Percentiles rank a stretch among this genome's conserved stretches.
Evolutionary conservation across 1,140 invertebrate genomes (phyloP).

Genomic region (Maniola jurtina): DNA sequence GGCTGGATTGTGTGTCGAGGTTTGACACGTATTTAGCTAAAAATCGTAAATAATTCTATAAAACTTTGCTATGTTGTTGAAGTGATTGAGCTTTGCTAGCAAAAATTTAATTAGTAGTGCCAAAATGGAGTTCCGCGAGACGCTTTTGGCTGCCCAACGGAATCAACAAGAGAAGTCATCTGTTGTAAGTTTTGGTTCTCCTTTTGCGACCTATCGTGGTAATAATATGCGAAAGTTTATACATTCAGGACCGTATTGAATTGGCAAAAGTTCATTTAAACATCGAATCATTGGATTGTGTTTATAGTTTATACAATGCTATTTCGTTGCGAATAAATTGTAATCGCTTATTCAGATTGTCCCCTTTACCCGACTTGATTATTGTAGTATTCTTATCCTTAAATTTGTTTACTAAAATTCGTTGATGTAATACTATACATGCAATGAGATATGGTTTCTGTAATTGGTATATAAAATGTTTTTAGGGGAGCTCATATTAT

Average conservation of each 20-base stretch:
- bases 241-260: not conserved
- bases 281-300: not conserved
- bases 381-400: not conserved
- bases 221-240: slow-evolving; percentile 27
- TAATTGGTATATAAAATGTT: slow-evolving; percentile 24
- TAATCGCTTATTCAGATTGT: not conserved
- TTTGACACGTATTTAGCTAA: slow-evolving; percentile 72
- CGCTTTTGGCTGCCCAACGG: slow-evolving; percentile 68
- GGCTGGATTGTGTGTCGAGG: slow-evolving; percentile 65
- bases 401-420: not conserved
- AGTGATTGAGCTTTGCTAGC: slow-evolving; percentile 29
- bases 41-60: slow-evolving; percentile 64
- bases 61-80: slow-evolving; percentile 49
- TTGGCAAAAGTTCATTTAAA: slow-evolving; percentile 1
- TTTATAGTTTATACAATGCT: not conserved
- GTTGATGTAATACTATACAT: not conserved
- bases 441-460: not conserved
- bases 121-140: slow-evolving; percentile 74
- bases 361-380: not conserved
- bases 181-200: slow-evolving; percentile 66
- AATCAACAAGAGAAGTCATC: slow-evolving; percentile 77
- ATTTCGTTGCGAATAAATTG: not conserved
- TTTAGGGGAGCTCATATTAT: slow-evolving; percentile 80
- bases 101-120: slow-evolving; percentile 23
- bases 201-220: slow-evolving; percentile 39